Evolutionary conservation across 2,888 invertebrate species (phyloP).

Genomic region (Tiliacea citrago): DNA sequence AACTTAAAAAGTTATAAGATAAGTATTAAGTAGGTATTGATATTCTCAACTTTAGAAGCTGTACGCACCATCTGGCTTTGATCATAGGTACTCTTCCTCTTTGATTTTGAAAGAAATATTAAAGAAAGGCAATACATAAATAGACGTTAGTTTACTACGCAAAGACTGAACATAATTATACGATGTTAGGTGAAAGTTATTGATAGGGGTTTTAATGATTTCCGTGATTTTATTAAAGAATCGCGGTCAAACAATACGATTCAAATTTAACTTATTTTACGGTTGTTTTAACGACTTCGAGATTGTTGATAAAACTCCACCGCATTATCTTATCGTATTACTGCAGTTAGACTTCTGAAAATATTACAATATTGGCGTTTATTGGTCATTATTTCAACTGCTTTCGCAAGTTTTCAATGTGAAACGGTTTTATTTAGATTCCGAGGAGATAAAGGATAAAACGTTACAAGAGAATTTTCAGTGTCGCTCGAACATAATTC

Average conservation of each 20-base stretch:
- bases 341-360: conserved; percentile 73
- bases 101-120: neutral
- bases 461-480: conserved; percentile 39
- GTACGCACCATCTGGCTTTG: neutral
- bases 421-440: conserved; percentile 59
- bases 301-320: conserved; percentile 83
- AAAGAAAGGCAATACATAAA: neutral
- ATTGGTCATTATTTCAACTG: conserved; percentile 61
- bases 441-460: conserved; percentile 42
- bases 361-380: conserved; percentile 63
- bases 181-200: conserved; percentile 21
- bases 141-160: neutral
- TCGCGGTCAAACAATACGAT: conserved; percentile 75
- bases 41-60: neutral
- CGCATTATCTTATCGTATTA: conserved; percentile 79
- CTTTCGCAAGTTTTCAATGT: conserved; percentile 50
- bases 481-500: conserved; percentile 50
- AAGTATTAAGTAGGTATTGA: neutral
- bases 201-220: conserved; percentile 62
- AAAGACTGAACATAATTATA: neutral
- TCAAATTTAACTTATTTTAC: conserved; percentile 82
- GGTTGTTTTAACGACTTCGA: conserved; percentile 83
- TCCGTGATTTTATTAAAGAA: conserved; percentile 65
- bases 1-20: neutral
- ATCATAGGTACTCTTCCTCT: neutral